Conservation (phyloP, 2,888 invertebrate species). For the Molanna angustata region DNA sequence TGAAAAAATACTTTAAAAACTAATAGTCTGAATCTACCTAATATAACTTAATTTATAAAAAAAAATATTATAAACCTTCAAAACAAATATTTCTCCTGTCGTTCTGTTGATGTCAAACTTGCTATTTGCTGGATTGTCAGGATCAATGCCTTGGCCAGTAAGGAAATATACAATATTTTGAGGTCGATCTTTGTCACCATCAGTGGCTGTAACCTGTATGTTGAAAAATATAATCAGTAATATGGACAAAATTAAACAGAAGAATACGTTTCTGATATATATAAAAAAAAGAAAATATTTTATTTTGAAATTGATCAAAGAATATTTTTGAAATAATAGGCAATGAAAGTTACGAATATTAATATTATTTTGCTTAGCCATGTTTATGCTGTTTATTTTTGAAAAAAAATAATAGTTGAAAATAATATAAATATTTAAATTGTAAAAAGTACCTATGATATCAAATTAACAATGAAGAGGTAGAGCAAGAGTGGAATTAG, state of each 20-base stretch:
- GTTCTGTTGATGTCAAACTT: constrained; percentile 96
- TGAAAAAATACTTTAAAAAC: too few species aligned
- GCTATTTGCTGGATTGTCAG: constrained; percentile 91
- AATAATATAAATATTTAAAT: too few species aligned
- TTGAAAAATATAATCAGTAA: not conserved
- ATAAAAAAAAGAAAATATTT: not conserved
- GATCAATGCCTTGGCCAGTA: constrained; percentile 93
- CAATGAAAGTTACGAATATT: too few species aligned
- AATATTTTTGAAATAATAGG: not conserved
- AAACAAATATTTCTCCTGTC: constrained; percentile 91
- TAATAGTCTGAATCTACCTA: too few species aligned
- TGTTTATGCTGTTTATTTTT: too few species aligned
- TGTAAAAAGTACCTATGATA: too few species aligned
- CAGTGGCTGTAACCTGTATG: constrained; percentile 87
- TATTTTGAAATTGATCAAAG: not conserved
- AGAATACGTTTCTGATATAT: too few species aligned
- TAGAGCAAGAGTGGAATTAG: too few species aligned
- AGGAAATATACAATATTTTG: constrained; percentile 95
- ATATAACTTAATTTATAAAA: too few species aligned
- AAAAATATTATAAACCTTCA: constrained; percentile 78
- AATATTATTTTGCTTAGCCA: too few species aligned
- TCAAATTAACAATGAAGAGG: too few species aligned
- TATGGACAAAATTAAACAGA: not conserved
- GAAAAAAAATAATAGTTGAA: too few species aligned
- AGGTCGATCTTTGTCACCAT: constrained; percentile 92